These are phyloP conservation scores for Parasteatoda lunata DNA, from an alignment of 2,888 invertebrate species.

Conservation along the genomic window DNA sequence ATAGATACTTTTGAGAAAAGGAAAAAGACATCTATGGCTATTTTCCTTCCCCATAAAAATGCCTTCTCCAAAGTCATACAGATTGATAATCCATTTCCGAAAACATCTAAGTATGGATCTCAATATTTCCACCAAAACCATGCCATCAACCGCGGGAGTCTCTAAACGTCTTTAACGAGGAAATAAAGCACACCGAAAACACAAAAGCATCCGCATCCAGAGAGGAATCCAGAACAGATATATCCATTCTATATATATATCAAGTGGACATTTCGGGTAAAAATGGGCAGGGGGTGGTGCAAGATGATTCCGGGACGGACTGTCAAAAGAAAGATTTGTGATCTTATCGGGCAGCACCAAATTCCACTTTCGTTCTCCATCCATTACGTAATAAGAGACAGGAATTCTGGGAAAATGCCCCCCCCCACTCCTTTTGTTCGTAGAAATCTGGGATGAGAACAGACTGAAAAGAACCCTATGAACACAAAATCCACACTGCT, in stretches of 20 bases:
- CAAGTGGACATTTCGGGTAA: slow-evolving; percentile 55
- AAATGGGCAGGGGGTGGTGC: slow-evolving; percentile 27
- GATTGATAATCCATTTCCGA: slow-evolving; percentile 59
- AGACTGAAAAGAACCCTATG: slow-evolving; percentile 48
- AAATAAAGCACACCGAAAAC: slow-evolving; percentile 34
- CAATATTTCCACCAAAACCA: slow-evolving; percentile 13
- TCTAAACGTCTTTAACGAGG: slow-evolving; percentile 51
- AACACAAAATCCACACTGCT: background rate
- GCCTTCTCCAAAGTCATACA: slow-evolving; percentile 8
- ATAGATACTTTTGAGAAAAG: background rate
- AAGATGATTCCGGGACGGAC: slow-evolving; percentile 57
- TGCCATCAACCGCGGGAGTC: slow-evolving; percentile 1
- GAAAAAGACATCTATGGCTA: background rate
- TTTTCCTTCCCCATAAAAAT: slow-evolving; percentile 1
- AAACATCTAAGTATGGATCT: slow-evolving; percentile 28
- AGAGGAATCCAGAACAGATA: slow-evolving; percentile 7
- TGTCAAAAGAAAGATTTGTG: slow-evolving; percentile 64
- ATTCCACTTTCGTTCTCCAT: slow-evolving; percentile 58
- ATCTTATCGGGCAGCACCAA: slow-evolving; percentile 42
- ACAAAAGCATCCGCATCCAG: slow-evolving; percentile 21
- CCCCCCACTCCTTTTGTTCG: slow-evolving; percentile 33
- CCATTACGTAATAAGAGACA: slow-evolving; percentile 56
- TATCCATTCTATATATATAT: slow-evolving; percentile 31
- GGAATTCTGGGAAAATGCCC: slow-evolving; percentile 37
- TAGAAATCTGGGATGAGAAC: background rate